Base-by-base conservation (phyloP, 1,140 invertebrate species). In the Cyrtorhinus lividipennis region DNA sequence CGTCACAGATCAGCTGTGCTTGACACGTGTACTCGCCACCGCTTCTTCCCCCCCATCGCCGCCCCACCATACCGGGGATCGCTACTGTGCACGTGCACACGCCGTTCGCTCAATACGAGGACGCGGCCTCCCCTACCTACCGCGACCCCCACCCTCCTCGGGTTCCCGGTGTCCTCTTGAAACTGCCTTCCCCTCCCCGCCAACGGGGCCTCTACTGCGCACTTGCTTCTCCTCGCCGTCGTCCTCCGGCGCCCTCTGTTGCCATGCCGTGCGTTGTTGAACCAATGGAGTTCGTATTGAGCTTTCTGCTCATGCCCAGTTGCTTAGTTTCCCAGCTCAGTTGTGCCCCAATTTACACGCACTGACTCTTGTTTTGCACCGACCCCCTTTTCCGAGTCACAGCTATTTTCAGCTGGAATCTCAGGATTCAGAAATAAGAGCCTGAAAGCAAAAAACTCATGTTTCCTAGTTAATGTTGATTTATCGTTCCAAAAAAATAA, bases 1-100 rank as follows among this genome's bases (percentile, higher is more conserved):
- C 48, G 48, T 53, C 48, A 53, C 48, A 53, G 48, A 53, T 53
- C 48, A 53, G 59, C 24, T 53, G 48, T 10, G 2, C 30, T 24
- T 27, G 59, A 60, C 57, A 25, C 24, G 59, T 30, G 59, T 60
- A 18, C 59, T 24, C n/a, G 27, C 59, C 13, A 10, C 59, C 57
- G 12, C 13, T 13, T 8, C 48, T 20, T 20, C 8, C 5, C 10
- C 48, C 8, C 10, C 20, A 10, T 44, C 8, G n/a, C 38, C 8
- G n/a, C 48, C 48, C 8, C 48, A n/a, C n/a, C n/a, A n/a, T n/a
- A n/a, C n/a, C n/a, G n/a, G n/a, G n/a, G n/a, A n/a, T n/a, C n/a
- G n/a, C n/a, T n/a, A n/a, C n/a, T n/a, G n/a, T n/a, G n/a, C 48
- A 53, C 48, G 48, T 53, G 48, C 48, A 53, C 10, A 8, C 8